Evolutionary conservation across 1,140 invertebrate species (phyloP).

Genomic region (Cydia pomonella): DNA sequence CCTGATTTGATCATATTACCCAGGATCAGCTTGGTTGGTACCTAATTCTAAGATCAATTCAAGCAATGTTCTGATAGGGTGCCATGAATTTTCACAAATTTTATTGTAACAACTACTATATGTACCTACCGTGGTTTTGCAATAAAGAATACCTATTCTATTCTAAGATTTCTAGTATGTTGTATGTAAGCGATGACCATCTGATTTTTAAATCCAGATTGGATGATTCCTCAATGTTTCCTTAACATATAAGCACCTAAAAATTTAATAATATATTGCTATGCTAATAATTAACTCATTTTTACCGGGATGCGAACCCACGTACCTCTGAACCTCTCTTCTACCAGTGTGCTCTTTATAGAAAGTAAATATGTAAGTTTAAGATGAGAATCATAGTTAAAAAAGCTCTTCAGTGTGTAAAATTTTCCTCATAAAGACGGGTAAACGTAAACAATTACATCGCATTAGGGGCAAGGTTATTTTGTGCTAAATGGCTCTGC

Average conservation of each 20-base stretch:
- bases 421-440: slow-evolving; percentile 11
- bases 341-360: not conserved
- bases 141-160: too few species aligned
- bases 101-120: too few species aligned
- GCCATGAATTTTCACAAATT: too few species aligned
- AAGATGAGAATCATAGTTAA: not conserved
- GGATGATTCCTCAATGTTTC: not conserved
- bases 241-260: not conserved
- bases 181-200: not conserved
- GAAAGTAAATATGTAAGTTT: not conserved
- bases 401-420: not conserved
- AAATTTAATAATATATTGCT: too few species aligned
- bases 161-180: too few species aligned
- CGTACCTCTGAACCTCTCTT: not conserved
- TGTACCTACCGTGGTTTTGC: too few species aligned
- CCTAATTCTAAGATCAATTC: not conserved
- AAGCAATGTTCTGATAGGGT: too few species aligned
- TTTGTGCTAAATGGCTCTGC: slow-evolving; percentile 35
- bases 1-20: not conserved
- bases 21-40: not conserved
- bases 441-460: slow-evolving; percentile 40
- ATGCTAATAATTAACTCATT: too few species aligned
- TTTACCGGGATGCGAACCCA: not conserved
- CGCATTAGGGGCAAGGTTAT: slow-evolving; percentile 43
- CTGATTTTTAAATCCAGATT: not conserved